Base-by-base conservation (phyloP, 1,140 invertebrate species). In the Euglossa dilemma region DNA sequence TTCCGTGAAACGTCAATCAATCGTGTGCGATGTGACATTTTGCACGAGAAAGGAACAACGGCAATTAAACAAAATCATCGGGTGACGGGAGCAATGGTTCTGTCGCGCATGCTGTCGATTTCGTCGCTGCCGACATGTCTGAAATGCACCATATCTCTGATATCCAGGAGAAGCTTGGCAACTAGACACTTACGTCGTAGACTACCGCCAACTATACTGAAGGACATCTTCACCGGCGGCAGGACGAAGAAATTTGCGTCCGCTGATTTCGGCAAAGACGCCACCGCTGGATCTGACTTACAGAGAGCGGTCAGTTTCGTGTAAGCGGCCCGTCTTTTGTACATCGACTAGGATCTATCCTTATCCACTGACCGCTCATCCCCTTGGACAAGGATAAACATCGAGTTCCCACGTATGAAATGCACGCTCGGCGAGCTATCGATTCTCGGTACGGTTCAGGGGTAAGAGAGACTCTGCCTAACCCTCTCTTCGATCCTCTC, bases 241-340 rank as follows among this genome's bases (percentile, higher is more conserved):
- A 82, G 72, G 47, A 66, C 66, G 14, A 83, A 88, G 56, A 59
- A 18, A 64, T 11, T 82, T 16, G 43, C 14, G 47, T 75, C 79
- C 20, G 83, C 79, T 16, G 71, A 64, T n/a, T 88, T 88, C 2
- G 61, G 70, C 14, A 85, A 85, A 43, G 86, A 88, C 61, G 80
- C 79, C 28, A 80, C 66, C 20, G 72, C 66, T n/a, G 86, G 67
- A 52, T 76, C 71, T 18, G 71, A 79, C 50, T 66, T 81, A 71
- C 85, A 91, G 73, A 88, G 82, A 90, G 72, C 83, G 64, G 70
- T 87, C 83, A 90, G 87, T 86, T 90, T 83, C 50, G 77, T 83
- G 89, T 90, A 81, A 87, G 74, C 81, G 75, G 36, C 25, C 47
- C 23, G 11, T 67, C 79, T 57, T 80, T 12, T 61, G 6, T 73